Percentiles rank a stretch among this genome's conserved stretches.
These are phyloP conservation scores for Megalurothrips usitatus DNA, from an alignment of 2,888 invertebrate genomes.

Conservation along the genomic window DNA sequence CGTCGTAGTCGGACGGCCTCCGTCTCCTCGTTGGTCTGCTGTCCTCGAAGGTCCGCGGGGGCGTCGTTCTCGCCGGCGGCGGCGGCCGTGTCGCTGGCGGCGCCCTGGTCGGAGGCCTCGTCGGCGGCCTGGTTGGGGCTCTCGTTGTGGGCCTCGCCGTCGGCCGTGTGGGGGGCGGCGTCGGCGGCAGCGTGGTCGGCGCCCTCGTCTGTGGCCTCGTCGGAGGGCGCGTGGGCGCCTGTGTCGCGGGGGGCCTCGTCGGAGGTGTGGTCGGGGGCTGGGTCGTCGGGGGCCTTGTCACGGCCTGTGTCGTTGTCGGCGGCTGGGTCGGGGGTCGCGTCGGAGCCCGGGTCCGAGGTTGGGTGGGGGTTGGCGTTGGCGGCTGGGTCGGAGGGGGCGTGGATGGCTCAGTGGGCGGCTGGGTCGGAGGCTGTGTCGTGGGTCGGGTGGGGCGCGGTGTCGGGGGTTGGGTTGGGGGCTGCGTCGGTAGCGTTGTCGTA, in stretches of 20 bases:
- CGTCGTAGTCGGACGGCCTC: slow-evolving; percentile 32
- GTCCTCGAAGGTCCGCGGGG: slow-evolving; percentile 45
- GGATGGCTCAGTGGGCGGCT: neutral
- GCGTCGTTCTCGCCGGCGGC: slow-evolving; percentile 39
- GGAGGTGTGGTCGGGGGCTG: neutral
- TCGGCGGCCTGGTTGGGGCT: neutral
- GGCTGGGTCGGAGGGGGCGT: neutral
- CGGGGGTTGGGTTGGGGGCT: neutral
- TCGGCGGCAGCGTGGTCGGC: neutral
- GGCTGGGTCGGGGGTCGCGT: neutral
- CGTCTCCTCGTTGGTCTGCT: slow-evolving; percentile 28
- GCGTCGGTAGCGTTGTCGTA: neutral
- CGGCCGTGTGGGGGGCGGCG: neutral
- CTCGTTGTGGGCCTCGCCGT: neutral
- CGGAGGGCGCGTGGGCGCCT: neutral
- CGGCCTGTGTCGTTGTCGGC: neutral
- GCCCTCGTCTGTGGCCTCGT: neutral
- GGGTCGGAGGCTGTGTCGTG: neutral
- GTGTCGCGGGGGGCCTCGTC: neutral
- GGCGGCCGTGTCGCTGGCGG: neutral
- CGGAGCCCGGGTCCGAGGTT: neutral
- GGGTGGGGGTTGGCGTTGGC: neutral
- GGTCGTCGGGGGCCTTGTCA: neutral
- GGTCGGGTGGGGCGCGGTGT: neutral
- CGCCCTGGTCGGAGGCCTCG: neutral